Percentiles rank a stretch among this genome's conserved stretches.
These are phyloP conservation scores for Halesus radiatus DNA, from an alignment of 1,140 invertebrate species.

Conservation along the genomic window DNA sequence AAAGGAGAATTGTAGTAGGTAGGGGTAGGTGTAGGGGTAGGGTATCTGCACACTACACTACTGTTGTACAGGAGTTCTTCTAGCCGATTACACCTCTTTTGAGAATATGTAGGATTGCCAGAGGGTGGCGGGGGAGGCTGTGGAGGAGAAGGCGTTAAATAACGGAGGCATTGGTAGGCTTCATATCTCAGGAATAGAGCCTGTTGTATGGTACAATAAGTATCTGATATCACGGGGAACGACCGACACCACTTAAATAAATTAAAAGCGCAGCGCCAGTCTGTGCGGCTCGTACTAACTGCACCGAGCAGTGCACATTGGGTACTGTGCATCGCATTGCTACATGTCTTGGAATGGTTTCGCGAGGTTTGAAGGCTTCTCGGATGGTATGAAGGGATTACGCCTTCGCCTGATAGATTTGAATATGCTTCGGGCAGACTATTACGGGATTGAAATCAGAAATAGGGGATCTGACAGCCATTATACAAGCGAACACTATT, in stretches of 20 bases:
- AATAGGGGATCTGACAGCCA: background rate
- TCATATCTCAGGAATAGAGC: conserved; percentile 38
- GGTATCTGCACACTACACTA: too few species aligned
- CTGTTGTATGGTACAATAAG: conserved; percentile 33
- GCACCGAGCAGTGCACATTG: conserved; percentile 7
- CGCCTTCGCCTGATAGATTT: conserved; percentile 16
- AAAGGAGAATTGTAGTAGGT: background rate
- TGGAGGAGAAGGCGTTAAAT: conserved; percentile 6
- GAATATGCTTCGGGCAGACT: conserved; percentile 4
- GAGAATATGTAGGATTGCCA: conserved; percentile 21
- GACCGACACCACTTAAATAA: conserved; percentile 54
- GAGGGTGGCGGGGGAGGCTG: background rate
- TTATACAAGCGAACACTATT: too few species aligned
- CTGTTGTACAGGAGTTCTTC: background rate
- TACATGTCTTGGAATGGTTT: conserved; percentile 45
- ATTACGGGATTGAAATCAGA: conserved; percentile 25
- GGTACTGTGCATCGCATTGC: background rate
- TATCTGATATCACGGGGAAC: conserved; percentile 49
- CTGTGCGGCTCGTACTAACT: background rate
- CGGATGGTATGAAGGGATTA: conserved; percentile 35
- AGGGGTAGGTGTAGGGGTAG: too few species aligned
- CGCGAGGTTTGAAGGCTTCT: conserved; percentile 51
- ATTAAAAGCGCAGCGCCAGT: conserved; percentile 51
- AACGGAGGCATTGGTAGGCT: conserved; percentile 42
- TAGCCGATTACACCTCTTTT: conserved; percentile 41